These are phyloP conservation scores for Artemia sinica DNA, from an alignment of 2,888 invertebrate genomes.

Conservation along the genomic window DNA sequence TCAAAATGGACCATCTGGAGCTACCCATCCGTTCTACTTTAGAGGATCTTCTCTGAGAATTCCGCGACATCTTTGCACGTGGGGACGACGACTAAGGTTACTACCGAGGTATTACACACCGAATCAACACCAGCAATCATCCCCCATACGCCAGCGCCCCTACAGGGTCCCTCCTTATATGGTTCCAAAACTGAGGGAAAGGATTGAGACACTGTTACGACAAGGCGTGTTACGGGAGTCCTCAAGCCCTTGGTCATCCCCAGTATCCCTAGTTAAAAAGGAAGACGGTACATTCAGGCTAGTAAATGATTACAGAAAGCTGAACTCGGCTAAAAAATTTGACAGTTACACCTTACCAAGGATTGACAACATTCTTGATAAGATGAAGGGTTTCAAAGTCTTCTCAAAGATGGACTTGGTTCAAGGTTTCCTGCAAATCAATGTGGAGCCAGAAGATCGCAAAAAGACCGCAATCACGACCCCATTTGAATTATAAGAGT, in stretches of 20 bases:
- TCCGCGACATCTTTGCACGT: too few relatives aligned
- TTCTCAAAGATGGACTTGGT: too few relatives aligned
- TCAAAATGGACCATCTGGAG: too few relatives aligned
- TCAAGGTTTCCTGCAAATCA: too few relatives aligned
- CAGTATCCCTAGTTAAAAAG: not conserved
- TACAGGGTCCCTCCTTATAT: not conserved
- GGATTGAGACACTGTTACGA: not conserved
- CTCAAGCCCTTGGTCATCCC: not conserved
- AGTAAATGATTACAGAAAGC: slow-evolving; percentile 12
- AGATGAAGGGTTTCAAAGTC: too few relatives aligned
- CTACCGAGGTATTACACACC: not conserved
- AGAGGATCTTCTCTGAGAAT: too few relatives aligned
- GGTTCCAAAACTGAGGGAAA: not conserved
- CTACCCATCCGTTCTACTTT: too few relatives aligned
- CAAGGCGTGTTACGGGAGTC: not conserved
- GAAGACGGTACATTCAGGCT: slow-evolving; percentile 1
- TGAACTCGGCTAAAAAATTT: not conserved
- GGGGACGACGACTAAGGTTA: too few relatives aligned
- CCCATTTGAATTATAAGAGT: too few relatives aligned
- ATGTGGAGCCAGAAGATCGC: too few relatives aligned
- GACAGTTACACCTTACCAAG: not conserved
- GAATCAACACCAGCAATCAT: not conserved
- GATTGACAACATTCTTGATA: too few relatives aligned
- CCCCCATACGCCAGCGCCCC: slow-evolving; percentile 10
- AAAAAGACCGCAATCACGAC: too few relatives aligned